Percentiles rank a stretch among this genome's conserved stretches.
These are phyloP conservation scores for Remorina albescens DNA, from an alignment of 2,797 vertebrate species.

Conservation along the genomic window DNA sequence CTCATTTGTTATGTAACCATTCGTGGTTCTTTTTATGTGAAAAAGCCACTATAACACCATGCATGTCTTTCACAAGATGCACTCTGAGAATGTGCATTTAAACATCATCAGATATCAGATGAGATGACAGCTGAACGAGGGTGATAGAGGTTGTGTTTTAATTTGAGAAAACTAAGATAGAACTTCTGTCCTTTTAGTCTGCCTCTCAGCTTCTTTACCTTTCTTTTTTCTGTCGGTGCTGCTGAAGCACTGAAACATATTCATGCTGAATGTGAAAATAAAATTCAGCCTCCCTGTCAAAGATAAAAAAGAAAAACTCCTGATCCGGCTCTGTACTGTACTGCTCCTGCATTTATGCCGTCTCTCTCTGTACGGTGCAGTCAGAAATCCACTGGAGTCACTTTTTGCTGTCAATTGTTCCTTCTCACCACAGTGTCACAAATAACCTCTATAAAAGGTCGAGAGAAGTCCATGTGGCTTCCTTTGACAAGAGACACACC, in stretches of 20 bases:
- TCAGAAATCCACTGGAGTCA: not conserved
- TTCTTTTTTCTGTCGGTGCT: constrained; percentile 1
- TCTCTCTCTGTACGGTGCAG: not conserved
- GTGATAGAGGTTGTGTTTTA: not conserved
- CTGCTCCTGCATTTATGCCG: not conserved
- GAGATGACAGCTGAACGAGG: rapidly evolving
- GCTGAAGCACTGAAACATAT: not conserved
- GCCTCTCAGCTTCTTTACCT: not conserved
- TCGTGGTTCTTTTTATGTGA: not conserved
- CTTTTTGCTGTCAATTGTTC: not conserved
- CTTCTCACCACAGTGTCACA: not conserved
- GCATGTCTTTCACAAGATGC: not conserved
- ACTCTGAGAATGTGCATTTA: not conserved
- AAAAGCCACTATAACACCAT: not conserved
- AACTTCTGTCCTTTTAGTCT: not conserved
- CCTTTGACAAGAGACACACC: not conserved
- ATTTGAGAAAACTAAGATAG: not conserved
- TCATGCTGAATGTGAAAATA: not conserved
- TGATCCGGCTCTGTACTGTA: not conserved
- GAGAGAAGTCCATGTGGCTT: not conserved
- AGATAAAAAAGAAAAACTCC: not conserved
- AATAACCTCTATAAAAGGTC: not conserved
- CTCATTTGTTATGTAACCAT: not conserved
- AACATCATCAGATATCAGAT: not conserved
- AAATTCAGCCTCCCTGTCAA: not conserved